Conservation (phyloP, 2,888 invertebrate genomes). For the Eupeodes luniger region DNA sequence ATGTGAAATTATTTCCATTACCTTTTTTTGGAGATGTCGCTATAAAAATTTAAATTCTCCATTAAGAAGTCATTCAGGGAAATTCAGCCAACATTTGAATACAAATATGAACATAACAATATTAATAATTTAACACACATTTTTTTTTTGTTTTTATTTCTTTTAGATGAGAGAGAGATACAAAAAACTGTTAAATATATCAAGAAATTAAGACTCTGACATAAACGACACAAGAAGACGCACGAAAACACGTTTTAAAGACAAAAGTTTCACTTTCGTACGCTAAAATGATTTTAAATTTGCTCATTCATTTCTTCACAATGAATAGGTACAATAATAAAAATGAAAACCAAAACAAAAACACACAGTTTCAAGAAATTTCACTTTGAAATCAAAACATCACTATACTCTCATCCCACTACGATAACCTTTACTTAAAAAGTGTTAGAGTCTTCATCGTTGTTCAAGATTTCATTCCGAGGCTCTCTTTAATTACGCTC, state of each 20-base stretch:
- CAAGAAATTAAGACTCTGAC: too few species aligned
- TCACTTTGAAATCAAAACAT: constrained; percentile 29
- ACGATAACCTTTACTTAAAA: constrained; percentile 61
- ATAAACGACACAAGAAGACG: neutral
- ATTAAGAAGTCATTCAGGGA: neutral
- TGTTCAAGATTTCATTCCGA: constrained; percentile 18
- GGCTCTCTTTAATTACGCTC: constrained; percentile 15
- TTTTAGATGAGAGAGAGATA: neutral
- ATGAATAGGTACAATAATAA: neutral
- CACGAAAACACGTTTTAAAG: neutral
- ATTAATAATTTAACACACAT: neutral
- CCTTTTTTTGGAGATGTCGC: too few species aligned
- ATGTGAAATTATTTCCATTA: too few species aligned
- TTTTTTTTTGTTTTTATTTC: neutral
- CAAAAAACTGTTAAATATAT: too few species aligned
- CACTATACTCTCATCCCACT: constrained; percentile 17
- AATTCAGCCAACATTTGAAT: constrained; percentile 5
- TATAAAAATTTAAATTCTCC: neutral
- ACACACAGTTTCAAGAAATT: neutral
- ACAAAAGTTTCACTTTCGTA: neutral
- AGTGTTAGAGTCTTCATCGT: constrained; percentile 37
- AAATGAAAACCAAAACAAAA: neutral
- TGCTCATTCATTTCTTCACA: neutral
- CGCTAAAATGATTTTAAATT: neutral
- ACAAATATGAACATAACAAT: neutral